Evolutionary conservation across 2,888 invertebrate species (phyloP).

Genomic region (Lasioglossum calceatum): DNA sequence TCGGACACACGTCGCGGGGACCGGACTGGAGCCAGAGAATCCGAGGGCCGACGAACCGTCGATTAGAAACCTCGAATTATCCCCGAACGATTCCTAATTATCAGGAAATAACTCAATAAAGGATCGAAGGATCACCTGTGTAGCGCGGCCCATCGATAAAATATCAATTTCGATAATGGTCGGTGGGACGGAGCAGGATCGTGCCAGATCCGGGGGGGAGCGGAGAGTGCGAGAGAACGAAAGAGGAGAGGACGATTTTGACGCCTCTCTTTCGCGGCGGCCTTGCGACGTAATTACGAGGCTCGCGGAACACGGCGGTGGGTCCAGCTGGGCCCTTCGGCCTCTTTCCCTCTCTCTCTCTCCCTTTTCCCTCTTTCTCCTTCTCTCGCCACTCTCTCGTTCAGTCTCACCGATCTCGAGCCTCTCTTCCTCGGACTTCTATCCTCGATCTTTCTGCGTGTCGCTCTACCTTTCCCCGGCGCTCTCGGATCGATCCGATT

Average conservation of each 20-base stretch:
- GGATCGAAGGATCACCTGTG: slow-evolving; percentile 58
- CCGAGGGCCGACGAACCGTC: slow-evolving; percentile 19
- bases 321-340: slow-evolving; percentile 72
- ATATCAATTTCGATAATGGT: slow-evolving; percentile 84
- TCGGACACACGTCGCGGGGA: background rate
- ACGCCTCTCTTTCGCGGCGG: slow-evolving; percentile 80
- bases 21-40: background rate
- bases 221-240: slow-evolving; percentile 17
- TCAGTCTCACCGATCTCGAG: background rate
- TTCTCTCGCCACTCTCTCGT: background rate
- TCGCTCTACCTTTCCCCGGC: slow-evolving; percentile 1
- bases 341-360: slow-evolving; percentile 14
- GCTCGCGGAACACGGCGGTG: slow-evolving; percentile 84
- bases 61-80: slow-evolving; percentile 74
- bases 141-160: slow-evolving; percentile 78
- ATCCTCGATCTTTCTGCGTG: background rate
- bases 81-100: slow-evolving; percentile 80
- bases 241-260: slow-evolving; percentile 78
- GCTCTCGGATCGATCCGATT: slow-evolving; percentile 4
- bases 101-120: slow-evolving; percentile 82
- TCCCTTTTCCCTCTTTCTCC: background rate
- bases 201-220: slow-evolving; percentile 39
- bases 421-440: background rate
- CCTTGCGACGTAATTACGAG: slow-evolving; percentile 80
- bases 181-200: slow-evolving; percentile 49